Conservation (phyloP, 92 coral and sea anemone genomes). For the Anthopleura xanthogrammica region DNA sequence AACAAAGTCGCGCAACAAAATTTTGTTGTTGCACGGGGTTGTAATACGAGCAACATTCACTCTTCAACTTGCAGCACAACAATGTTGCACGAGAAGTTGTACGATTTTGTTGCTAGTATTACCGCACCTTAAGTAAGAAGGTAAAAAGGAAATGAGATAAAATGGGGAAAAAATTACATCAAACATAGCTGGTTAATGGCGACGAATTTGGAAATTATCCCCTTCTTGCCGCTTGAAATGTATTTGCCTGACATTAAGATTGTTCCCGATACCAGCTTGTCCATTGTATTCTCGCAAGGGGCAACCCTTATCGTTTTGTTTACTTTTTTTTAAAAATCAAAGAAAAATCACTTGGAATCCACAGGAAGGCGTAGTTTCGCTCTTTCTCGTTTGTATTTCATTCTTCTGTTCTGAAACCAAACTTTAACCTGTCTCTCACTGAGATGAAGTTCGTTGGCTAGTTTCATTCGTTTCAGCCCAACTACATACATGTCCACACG, state of each 20-base stretch:
- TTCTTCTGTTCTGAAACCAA: conserved; percentile 96
- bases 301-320: neutral
- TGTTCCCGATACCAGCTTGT: neutral
- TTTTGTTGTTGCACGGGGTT: no score
- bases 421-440: conserved; percentile 93
- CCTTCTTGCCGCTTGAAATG: no score
- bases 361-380: conserved; percentile 51
- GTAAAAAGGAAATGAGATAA: no score
- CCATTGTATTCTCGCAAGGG: neutral
- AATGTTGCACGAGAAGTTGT: no score
- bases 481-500: conserved; percentile 91
- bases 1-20: no score
- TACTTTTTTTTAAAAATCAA: neutral
- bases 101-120: no score
- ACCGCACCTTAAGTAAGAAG: no score
- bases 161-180: no score
- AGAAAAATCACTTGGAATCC: conserved; percentile 13
- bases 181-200: no score
- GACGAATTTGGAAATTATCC: no score
- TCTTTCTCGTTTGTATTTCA: conserved; percentile 93
- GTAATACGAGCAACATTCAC: no score
- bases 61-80: no score
- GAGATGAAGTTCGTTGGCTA: conserved; percentile 86
- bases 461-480: conserved; percentile 87
- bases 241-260: neutral